Evolutionary conservation across 2,797 vertebrate genomes (phyloP).

Genomic region (Poecilia picta): DNA sequence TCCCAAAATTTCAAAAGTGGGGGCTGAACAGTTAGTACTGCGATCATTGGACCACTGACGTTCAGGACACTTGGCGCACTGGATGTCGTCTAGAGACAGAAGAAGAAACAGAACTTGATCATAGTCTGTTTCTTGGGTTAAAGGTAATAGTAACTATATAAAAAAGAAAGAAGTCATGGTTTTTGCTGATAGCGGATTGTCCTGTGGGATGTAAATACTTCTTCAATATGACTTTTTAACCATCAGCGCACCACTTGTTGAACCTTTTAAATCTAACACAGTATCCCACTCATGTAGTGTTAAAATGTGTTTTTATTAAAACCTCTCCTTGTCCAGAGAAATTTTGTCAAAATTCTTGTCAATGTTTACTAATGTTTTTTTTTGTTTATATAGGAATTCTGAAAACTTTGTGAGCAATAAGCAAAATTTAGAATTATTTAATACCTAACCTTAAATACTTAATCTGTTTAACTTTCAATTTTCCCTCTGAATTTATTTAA

Average conservation of each 20-base stretch:
- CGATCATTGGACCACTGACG: constrained; percentile 82
- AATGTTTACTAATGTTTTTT: not conserved
- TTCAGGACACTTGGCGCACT: constrained; percentile 73
- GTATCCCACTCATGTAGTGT: not conserved
- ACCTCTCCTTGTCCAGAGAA: not conserved
- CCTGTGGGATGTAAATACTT: not conserved
- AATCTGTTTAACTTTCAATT: not conserved
- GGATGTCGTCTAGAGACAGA: constrained; percentile 76
- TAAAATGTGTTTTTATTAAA: not conserved
- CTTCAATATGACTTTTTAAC: not conserved
- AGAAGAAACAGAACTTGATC: not conserved
- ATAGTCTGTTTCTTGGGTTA: not conserved
- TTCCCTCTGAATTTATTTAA: not conserved
- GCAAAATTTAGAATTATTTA: too few relatives aligned
- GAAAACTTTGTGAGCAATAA: not conserved
- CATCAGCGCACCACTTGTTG: not conserved
- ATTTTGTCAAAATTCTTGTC: not conserved
- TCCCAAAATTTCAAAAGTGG: constrained; percentile 75
- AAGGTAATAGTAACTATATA: not conserved
- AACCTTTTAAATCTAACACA: not conserved
- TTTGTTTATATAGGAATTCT: not conserved
- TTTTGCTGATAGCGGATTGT: not conserved
- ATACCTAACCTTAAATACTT: not conserved
- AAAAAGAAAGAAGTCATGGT: not conserved
- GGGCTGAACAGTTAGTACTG: constrained; percentile 75